Evolutionary conservation across 1,140 invertebrate genomes (phyloP), one percentile per base, ranked within the genome.

Genomic region (Andricus grossulariae): DNA sequence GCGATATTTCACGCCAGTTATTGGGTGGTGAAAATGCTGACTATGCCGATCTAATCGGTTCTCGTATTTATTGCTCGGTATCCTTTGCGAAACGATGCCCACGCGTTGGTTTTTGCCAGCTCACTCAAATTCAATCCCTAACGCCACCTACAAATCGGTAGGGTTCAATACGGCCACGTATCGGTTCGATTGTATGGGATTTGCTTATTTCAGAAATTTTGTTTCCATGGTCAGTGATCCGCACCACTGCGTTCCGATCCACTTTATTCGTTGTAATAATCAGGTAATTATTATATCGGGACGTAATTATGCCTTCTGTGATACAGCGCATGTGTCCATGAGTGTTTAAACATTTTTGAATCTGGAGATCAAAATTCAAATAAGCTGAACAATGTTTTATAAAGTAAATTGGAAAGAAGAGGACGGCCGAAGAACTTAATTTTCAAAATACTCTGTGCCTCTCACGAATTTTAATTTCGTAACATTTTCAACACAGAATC

Each of bases 1-100:
- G 79, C 80, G 83, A 86, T 85, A 83, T 83, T 84, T 84, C 82
- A 86, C 72, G 76, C 78, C 78, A 86, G 85, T 86, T 86, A 86
- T 86, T 85, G 83, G 82, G 73, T 78, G 79, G 81, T 79, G 81
- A 85, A 86, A 85, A 85, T 77, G 85, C 82, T 84, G 85, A 85
- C 83, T 84, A 78, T 81, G 73, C 80, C 78, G 85, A 86, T 86
- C 80, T 85, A 85, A 86, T 86, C 83, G 79, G 81, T 86, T 81
- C 81, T 80, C 77, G 83, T 86, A 86, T 86, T 86, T 86, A 86
- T 86, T 84, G 76, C 83, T 73, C 54, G 21, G 77, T 81, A 80
- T 82, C 79, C 83, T 80, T 83, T 76, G 19, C 72, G 77, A 81
- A 80, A 79, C 76, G 74, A 60, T 71, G 75, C 79, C 76, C 78